These are phyloP conservation scores for Patella ulyssiponensis DNA, from an alignment of 2,888 invertebrate species.

Conservation along the genomic window DNA sequence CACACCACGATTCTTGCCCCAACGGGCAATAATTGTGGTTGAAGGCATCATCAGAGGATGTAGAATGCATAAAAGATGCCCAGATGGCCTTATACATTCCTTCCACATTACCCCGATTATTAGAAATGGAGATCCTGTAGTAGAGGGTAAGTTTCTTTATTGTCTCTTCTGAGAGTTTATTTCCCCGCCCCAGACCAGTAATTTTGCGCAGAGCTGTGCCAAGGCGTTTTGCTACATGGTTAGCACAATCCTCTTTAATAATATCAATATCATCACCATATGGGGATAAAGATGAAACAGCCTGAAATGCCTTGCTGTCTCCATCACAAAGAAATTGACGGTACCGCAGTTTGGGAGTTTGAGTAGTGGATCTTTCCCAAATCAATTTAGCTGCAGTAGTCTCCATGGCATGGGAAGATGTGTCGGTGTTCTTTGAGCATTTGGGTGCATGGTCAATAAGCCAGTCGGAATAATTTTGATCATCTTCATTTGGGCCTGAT, in stretches of 20 bases:
- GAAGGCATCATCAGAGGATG: constrained; percentile 1
- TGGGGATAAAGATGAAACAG: not conserved
- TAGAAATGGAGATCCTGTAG: not conserved
- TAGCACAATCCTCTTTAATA: not conserved
- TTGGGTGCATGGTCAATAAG: not conserved
- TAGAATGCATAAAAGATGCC: not conserved
- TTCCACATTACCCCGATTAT: not conserved
- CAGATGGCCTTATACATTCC: not conserved
- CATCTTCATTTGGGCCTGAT: not conserved
- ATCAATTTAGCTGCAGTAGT: not conserved
- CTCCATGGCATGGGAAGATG: not conserved
- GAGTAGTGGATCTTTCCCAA: not conserved
- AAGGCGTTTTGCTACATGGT: not conserved
- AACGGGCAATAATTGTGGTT: not conserved
- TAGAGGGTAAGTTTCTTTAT: not conserved
- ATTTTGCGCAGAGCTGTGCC: not conserved
- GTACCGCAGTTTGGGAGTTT: not conserved
- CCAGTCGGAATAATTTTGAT: not conserved
- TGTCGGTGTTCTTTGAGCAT: not conserved
- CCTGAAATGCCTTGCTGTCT: not conserved
- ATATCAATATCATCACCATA: not conserved
- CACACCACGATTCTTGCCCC: not conserved
- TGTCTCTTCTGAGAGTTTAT: not conserved
- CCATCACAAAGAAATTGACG: not conserved
- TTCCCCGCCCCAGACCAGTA: not conserved